Evolutionary conservation across 1,140 invertebrate genomes (phyloP).

Genomic region (Trachymyrmex septentrionalis): DNA sequence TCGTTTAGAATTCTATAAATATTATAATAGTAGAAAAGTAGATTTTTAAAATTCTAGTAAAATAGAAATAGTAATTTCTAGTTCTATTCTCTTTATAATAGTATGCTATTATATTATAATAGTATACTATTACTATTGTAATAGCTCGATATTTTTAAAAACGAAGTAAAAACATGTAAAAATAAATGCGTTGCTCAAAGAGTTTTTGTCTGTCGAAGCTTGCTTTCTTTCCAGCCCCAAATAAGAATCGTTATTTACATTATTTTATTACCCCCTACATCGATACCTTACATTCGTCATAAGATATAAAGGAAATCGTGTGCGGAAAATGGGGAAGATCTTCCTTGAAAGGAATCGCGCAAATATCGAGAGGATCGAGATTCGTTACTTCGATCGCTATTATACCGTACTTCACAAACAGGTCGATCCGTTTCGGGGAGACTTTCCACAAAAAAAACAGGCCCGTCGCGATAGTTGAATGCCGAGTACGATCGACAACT

Average conservation of each 20-base stretch:
- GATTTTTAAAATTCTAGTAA: no score
- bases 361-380: slow-evolving; percentile 4
- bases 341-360: background rate
- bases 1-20: no score
- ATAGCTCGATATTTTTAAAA: no score
- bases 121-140: no score
- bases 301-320: background rate
- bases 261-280: background rate
- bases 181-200: background rate
- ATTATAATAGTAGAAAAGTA: no score
- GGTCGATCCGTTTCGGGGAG: background rate
- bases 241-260: background rate
- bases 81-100: no score
- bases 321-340: background rate
- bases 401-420: no score
- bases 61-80: no score
- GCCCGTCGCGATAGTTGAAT: background rate
- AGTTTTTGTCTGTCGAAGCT: background rate
- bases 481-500: slow-evolving; percentile 54
- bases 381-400: background rate
- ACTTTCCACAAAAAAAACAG: background rate
- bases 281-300: background rate
- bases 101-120: no score
- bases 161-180: background rate
- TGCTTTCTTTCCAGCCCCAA: background rate